Evolutionary conservation across 2,113 vertebrate species (phyloP).

Genomic region (Sander vitreus): DNA sequence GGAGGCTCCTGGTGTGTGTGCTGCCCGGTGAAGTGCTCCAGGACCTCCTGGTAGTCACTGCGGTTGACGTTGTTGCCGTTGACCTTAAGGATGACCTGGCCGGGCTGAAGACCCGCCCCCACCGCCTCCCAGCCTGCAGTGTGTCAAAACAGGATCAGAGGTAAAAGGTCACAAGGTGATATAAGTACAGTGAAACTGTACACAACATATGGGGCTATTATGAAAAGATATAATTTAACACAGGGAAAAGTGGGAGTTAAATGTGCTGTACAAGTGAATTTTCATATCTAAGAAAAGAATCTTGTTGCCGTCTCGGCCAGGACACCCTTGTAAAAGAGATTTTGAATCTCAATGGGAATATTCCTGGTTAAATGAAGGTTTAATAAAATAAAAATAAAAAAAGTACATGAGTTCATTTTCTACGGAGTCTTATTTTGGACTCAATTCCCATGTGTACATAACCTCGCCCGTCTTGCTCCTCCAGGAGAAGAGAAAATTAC

Average conservation of each 20-base stretch:
- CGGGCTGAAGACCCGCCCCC: conserved; percentile 90
- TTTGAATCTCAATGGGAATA: no score
- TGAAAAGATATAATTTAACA: neutral
- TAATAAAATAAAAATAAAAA: no score
- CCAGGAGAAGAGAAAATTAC: conserved; percentile 39
- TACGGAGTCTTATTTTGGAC: neutral
- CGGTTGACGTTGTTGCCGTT: conserved; percentile 90
- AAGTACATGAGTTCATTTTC: neutral
- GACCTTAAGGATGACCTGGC: conserved; percentile 95
- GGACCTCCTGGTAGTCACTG: conserved; percentile 87
- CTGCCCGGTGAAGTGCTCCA: conserved; percentile 93
- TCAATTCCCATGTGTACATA: conserved; percentile 11
- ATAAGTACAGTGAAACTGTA: conserved; percentile 15
- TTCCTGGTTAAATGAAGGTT: no score
- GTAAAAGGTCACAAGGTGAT: conserved; percentile 18
- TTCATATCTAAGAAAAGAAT: neutral
- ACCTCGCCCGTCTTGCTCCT: conserved; percentile 2
- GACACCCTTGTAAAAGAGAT: no score
- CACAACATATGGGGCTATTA: conserved; percentile 2
- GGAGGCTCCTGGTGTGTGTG: conserved; percentile 83
- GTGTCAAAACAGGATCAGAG: conserved; percentile 40
- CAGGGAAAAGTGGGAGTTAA: neutral
- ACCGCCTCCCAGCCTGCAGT: conserved; percentile 90
- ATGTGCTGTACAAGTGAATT: neutral
- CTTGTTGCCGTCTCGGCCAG: no score